Base-by-base conservation (phyloP, 2,888 invertebrate genomes). In the Phania funesta region DNA sequence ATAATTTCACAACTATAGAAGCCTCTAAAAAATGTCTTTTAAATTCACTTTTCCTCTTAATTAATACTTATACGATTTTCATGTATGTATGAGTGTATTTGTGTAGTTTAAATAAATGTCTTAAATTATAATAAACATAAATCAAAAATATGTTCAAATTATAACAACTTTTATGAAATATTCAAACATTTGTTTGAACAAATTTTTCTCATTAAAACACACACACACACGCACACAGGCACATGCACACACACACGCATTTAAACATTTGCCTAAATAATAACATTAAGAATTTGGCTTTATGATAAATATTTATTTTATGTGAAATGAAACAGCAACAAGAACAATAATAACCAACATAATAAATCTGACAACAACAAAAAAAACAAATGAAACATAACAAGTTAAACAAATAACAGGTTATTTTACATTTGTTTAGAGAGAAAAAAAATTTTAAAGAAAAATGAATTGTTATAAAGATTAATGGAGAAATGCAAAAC, bases 391-490 rank as follows among this genome's bases (percentile, higher is more conserved):
- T 64, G 41, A 56, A 64, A 64, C 48, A 58, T 60, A 71, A 71
- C 71, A 65, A 65, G 29, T 71, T 79, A 65, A 79, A 79, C 73
- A 79, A 79, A 79, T 79, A 73, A 71, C 78, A 73, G 71, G 65
- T 79, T 78, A 60, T 73, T 65, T 79, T 58, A 65, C 56, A 68
- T 52, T 76, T 68, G n/a, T 22, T 16, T 16, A 20, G 6, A n/a
- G 13, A 44, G 1, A 68, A 16, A 44, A 54, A 29, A 29, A 29
- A 20, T 13, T 18, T 16, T 50, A 29, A 74, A 77, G 82, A 78
- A 74, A 82, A 75, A 82, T 82, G 82, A 82, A 82, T 82, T 82
- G 82, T 78, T 82, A 68, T 78, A 78, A 82, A 82, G 82, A 78
- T 82, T 78, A 78, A 82, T 82, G 78, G 78, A 74, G 70, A 65